phyloP scores from a whole-genome alignment of 2,797 vertebrate species.

The Podargus strigoides region DNA sequence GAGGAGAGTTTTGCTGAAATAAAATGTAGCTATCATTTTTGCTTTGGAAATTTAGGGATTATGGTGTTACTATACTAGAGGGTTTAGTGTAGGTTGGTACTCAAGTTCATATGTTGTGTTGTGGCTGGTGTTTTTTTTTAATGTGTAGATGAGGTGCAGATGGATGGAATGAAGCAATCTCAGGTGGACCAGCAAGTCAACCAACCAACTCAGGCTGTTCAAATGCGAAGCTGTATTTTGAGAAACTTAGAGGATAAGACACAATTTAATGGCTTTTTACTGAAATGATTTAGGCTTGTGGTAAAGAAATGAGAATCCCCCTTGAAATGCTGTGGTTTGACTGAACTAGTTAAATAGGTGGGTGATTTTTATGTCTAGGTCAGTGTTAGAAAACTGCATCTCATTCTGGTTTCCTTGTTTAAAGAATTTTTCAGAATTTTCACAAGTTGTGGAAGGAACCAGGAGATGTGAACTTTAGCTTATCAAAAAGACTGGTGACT shows the following conservation, averaged over 20 bases:
- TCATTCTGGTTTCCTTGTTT: neutral
- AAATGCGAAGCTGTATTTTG: neutral
- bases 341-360: neutral
- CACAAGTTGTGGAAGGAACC: neutral
- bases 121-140: neutral
- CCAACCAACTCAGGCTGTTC: neutral
- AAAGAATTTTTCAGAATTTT: neutral
- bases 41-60: neutral
- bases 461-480: neutral
- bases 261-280: neutral
- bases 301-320: neutral
- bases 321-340: neutral
- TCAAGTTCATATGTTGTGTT: neutral
- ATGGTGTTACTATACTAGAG: neutral
- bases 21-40: neutral
- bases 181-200: neutral
- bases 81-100: neutral
- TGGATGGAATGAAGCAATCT: neutral
- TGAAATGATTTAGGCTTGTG: neutral
- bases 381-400: neutral
- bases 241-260: neutral
- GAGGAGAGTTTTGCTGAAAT: neutral
- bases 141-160: neutral
- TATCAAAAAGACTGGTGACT: neutral
- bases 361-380: neutral